Evolutionary conservation across 2,888 invertebrate species (phyloP).

Genomic region (Alviniconcha strummeri): DNA sequence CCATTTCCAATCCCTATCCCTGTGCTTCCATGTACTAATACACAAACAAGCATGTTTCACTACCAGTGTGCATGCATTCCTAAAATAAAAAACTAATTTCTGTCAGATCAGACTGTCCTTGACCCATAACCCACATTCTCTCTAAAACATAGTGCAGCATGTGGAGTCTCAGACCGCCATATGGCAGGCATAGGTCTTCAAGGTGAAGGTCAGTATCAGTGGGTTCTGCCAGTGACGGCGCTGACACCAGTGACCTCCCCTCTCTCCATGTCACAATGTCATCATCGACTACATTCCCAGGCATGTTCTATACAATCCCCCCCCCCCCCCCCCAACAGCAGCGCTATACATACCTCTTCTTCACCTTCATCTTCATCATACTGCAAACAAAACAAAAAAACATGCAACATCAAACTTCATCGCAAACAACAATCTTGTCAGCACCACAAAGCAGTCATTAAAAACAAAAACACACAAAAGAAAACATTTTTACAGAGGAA

Average conservation of each 20-base stretch:
- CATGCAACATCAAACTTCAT: no score
- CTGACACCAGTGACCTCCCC: conserved; percentile 49
- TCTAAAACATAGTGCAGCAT: no score
- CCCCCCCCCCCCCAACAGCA: no score
- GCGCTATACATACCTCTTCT: conserved; percentile 15
- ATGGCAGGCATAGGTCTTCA: conserved; percentile 5
- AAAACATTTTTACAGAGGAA: not conserved
- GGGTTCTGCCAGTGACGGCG: conserved; percentile 29
- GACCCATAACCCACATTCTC: no score
- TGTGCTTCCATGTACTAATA: no score
- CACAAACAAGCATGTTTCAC: no score
- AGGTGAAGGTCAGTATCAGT: conserved; percentile 26
- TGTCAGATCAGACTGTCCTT: no score
- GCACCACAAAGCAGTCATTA: not conserved
- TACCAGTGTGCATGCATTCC: no score
- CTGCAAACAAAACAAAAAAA: conserved; percentile 7
- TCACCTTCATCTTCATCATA: conserved; percentile 20
- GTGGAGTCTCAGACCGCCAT: conserved; percentile 19
- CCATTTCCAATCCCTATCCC: no score
- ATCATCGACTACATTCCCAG: conserved; percentile 24
- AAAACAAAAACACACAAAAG: not conserved
- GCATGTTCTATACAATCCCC: no score
- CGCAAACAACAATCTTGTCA: not conserved
- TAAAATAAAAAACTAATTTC: no score
- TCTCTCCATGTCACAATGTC: conserved; percentile 37